Evolutionary conservation across 2,888 invertebrate genomes (phyloP), one percentile per base, ranked within the genome.

Genomic region (Marronus borbonicus): DNA sequence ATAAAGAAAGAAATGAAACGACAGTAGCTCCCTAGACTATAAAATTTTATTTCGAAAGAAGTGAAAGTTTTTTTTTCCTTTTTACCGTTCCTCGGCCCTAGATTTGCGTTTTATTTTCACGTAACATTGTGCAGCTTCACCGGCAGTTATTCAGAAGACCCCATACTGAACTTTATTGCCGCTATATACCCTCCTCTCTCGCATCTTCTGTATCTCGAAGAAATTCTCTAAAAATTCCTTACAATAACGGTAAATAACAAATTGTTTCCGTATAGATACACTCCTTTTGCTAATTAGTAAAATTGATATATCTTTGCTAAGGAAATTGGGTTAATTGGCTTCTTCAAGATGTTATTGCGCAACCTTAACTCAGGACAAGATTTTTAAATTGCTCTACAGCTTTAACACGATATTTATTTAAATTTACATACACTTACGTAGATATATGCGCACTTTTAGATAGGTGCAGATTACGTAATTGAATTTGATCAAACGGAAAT

Each of bases 51-150:
- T 75, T 75, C 24, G 64, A 68, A 65, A 14, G 75, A 65, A 78
- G 78, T 64, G 78, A 75, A 78, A 78, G 66, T 78, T 78, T 44
- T n/a, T 17, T 24, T 24, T 24, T 24, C 1, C 24, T 75, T 65
- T 50, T 70, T 77, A 52, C 62, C 31, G 36, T 70, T 70, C 28
- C 49, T 49, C 17, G 2, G 39, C 58, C 50, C 49, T 65, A 64
- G 31, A 75, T 62, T 28, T 75, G 24, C 31, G 55, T 17, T 4
- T 55, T 55, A 55, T n/a, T 64, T 62, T 39, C 8, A 64, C 28
- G 36, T 64, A 75, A 75, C 24, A 24, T 49, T 75, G 75, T 50
- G 65, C 14, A 44, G 49, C 50, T 65, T 24, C 65, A 31, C 36
- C 31, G 36, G 31, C 28, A 4, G 50, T 24, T 17, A 55, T 70